Conservation (phyloP, 2,888 invertebrate genomes). For the Stenurella melanura region DNA sequence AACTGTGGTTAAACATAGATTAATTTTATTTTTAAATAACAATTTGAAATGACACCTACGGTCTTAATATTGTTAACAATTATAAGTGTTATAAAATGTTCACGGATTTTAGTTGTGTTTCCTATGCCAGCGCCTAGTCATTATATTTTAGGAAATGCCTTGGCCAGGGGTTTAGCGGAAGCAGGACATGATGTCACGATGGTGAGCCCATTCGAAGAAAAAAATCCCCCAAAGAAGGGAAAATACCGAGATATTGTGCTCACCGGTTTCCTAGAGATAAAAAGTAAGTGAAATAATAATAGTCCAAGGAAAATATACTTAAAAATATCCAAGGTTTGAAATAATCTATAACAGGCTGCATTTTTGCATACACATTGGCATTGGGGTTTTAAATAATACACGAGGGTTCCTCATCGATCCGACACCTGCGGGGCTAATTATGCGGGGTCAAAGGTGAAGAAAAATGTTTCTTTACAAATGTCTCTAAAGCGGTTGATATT, state of each 20-base stretch:
- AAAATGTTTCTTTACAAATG: too few relatives aligned
- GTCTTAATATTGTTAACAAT: background rate
- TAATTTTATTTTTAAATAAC: background rate
- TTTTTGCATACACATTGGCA: background rate
- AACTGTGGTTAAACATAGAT: background rate
- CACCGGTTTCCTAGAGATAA: slow-evolving; percentile 41
- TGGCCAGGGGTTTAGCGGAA: slow-evolving; percentile 57
- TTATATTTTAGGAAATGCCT: slow-evolving; percentile 52
- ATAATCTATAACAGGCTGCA: background rate
- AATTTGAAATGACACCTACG: slow-evolving; percentile 1
- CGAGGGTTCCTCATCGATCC: too few relatives aligned
- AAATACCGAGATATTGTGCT: slow-evolving; percentile 52
- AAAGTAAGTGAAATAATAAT: slow-evolving; percentile 16
- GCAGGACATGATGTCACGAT: slow-evolving; percentile 61
- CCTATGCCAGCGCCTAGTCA: slow-evolving; percentile 54
- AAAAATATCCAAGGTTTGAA: too few relatives aligned
- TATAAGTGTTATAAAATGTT: slow-evolving; percentile 16
- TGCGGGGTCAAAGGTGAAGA: too few relatives aligned
- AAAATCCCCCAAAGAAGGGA: slow-evolving; percentile 54
- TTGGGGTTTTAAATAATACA: too few relatives aligned
- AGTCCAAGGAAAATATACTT: too few relatives aligned
- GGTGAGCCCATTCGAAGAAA: slow-evolving; percentile 53
- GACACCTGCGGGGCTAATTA: too few relatives aligned
- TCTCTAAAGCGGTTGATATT: too few relatives aligned
- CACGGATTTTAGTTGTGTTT: slow-evolving; percentile 56